Evolutionary conservation across 92 coral and sea anemone species (phyloP).

Genomic region (Zoanthus sansibaricus): DNA sequence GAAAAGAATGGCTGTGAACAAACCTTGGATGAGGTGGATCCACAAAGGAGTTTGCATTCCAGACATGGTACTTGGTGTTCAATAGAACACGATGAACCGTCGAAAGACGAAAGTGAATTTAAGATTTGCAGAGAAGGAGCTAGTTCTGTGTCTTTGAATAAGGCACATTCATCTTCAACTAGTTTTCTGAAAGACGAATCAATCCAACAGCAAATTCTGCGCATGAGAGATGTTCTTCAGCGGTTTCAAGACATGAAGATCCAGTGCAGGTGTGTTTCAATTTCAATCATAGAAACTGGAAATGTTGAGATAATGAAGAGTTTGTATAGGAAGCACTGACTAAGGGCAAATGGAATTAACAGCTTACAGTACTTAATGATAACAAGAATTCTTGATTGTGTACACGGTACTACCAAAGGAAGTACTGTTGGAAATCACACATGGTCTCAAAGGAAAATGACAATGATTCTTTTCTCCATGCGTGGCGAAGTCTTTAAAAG

Average conservation of each 20-base stretch:
- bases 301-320: no score
- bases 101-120: not conserved
- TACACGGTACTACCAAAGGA: no score
- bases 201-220: constrained; percentile 68
- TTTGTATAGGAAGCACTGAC: no score
- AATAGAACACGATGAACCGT: not conserved
- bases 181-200: constrained; percentile 38
- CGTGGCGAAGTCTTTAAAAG: no score
- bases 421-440: no score
- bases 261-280: constrained; percentile 60
- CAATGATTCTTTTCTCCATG: no score
- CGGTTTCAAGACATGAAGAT: constrained; percentile 75
- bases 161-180: not conserved
- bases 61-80: not conserved
- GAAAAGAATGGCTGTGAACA: not conserved
- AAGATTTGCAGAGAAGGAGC: constrained; percentile 5
- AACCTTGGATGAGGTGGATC: not conserved
- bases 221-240: constrained; percentile 75
- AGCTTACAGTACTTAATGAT: no score
- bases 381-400: no score
- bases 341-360: no score
- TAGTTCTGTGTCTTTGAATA: not conserved
- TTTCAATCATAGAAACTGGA: not conserved
- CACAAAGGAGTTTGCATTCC: not conserved
- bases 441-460: no score